phyloP scores from a whole-genome alignment of 2,888 invertebrate genomes.

The Arrhopalites spinosus region DNA sequence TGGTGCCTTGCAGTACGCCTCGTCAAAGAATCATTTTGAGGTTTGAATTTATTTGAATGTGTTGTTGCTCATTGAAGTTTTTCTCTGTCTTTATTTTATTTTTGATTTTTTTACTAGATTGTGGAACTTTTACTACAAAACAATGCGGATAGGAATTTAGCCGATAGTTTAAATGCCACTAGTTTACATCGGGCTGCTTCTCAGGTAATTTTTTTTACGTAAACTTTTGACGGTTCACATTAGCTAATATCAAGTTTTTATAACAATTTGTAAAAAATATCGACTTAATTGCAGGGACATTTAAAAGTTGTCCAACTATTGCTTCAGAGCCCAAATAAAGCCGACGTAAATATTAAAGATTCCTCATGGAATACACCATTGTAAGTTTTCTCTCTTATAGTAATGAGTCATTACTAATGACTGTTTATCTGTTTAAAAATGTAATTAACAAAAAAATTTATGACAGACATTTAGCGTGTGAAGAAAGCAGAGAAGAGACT shows the following conservation, averaged over 20 bases:
- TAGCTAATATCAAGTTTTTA: no score
- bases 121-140: slow-evolving; percentile 69
- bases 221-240: no score
- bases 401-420: neutral
- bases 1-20: slow-evolving; percentile 81
- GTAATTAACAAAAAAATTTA: slow-evolving; percentile 19
- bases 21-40: slow-evolving; percentile 79
- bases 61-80: neutral
- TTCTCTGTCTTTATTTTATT: neutral
- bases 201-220: no score
- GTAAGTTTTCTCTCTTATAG: slow-evolving; percentile 61
- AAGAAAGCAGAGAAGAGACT: slow-evolving; percentile 74
- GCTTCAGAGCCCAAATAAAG: slow-evolving; percentile 63
- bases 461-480: slow-evolving; percentile 73
- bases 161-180: slow-evolving; percentile 72
- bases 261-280: no score
- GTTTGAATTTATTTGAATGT: slow-evolving; percentile 59
- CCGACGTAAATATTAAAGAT: slow-evolving; percentile 66
- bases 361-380: slow-evolving; percentile 76
- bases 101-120: slow-evolving; percentile 63
- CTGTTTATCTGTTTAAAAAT: neutral
- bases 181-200: slow-evolving; percentile 81
- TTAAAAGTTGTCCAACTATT: slow-evolving; percentile 71
- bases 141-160: slow-evolving; percentile 72
- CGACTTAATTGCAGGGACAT: slow-evolving; percentile 73